Evolutionary conservation across 1,140 invertebrate species (phyloP).

Genomic region (Thaumatotibia leucotreta): DNA sequence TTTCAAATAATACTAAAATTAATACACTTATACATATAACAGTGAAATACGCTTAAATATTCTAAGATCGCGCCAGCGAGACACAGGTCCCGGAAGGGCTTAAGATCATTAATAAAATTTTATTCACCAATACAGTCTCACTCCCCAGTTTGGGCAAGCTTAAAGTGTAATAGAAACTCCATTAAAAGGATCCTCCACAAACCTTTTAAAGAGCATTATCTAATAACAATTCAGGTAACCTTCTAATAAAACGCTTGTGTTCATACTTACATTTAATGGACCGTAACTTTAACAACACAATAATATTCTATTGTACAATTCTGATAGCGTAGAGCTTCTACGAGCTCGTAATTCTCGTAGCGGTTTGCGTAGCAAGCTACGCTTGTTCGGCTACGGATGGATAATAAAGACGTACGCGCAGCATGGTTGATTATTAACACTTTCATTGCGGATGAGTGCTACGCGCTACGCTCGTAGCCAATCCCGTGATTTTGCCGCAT

Average conservation of each 20-base stretch:
- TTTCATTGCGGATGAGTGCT: no score
- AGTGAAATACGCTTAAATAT: no score
- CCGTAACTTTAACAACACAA: not conserved
- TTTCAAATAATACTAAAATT: no score
- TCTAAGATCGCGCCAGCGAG: no score
- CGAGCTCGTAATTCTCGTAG: slow-evolving; percentile 5
- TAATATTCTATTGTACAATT: slow-evolving; percentile 10
- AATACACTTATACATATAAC: no score
- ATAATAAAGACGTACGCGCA: no score
- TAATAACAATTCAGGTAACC: not conserved
- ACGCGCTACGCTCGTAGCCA: no score
- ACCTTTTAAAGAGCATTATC: slow-evolving; percentile 2
- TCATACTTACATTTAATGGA: slow-evolving; percentile 1
- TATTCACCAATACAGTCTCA: not conserved
- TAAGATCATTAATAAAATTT: not conserved
- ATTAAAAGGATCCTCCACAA: not conserved
- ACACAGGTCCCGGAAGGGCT: no score
- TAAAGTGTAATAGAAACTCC: slow-evolving; percentile 6
- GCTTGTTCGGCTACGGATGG: no score
- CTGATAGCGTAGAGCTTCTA: not conserved
- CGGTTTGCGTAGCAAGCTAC: slow-evolving; percentile 1
- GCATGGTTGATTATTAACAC: no score
- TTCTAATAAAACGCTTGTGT: slow-evolving; percentile 6
- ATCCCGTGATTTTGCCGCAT: no score
- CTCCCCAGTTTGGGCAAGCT: not conserved